Evolutionary conservation across 1,140 invertebrate genomes (phyloP).

Genomic region (Drosophila miranda): DNA sequence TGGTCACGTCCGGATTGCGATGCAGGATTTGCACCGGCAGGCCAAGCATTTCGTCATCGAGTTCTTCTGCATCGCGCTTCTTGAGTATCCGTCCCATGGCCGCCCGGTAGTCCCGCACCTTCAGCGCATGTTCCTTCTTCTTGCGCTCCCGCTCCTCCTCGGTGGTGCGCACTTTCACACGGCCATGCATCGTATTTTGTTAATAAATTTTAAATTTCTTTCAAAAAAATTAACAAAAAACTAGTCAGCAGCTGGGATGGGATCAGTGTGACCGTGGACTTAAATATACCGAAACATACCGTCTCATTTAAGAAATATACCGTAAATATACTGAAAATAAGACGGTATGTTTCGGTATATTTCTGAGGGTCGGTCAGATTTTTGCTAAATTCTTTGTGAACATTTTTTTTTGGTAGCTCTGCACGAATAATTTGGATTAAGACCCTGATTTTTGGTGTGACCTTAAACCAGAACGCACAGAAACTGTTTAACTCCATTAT

Average conservation of each 20-base stretch:
- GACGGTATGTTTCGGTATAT: too few species aligned
- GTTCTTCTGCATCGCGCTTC: slow-evolving; percentile 87
- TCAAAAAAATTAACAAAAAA: neutral
- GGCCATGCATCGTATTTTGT: slow-evolving; percentile 87
- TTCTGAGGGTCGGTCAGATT: too few species aligned
- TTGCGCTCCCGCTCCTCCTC: slow-evolving; percentile 94
- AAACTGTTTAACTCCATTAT: too few species aligned
- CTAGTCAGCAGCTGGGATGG: slow-evolving; percentile 23
- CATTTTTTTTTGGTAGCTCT: too few species aligned
- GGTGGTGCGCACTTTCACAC: slow-evolving; percentile 94
- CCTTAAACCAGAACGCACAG: too few species aligned
- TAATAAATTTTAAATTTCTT: neutral
- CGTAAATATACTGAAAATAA: too few species aligned
- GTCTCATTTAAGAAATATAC: too few species aligned
- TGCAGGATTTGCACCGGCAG: slow-evolving; percentile 89
- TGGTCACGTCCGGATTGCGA: slow-evolving; percentile 94
- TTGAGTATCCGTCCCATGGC: slow-evolving; percentile 86
- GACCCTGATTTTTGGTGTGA: too few species aligned
- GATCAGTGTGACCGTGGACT: neutral
- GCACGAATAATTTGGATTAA: too few species aligned
- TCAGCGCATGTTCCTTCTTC: slow-evolving; percentile 90
- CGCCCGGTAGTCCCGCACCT: slow-evolving; percentile 87
- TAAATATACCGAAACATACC: too few species aligned
- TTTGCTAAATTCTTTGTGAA: too few species aligned
- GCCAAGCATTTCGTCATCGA: slow-evolving; percentile 88